Evolutionary conservation across 2,888 invertebrate genomes (phyloP), one percentile per base, ranked within the genome.

Genomic region (Lepeophtheirus nordmannii): DNA sequence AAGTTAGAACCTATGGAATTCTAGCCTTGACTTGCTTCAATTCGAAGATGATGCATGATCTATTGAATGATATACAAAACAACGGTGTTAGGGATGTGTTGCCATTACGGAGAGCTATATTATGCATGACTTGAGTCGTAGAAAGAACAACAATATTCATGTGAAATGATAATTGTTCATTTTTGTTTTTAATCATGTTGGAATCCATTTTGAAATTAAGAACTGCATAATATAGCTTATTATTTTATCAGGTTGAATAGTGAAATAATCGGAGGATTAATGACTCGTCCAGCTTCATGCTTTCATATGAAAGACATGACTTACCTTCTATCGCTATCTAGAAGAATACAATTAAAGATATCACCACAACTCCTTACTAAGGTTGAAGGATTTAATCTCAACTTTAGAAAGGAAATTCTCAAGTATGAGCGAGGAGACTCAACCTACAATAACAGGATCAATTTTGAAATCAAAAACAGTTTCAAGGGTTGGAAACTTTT

Each of bases 1-100:
- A 91, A 75, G 80, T 90, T 70, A 80, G 87, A 71, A 93, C 93
- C 0, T 94, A 86, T 78, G 92, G 91, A 57, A 83, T 86, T 1
- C 75, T 94, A 68, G 86, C 93, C 0, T 75, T 91, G 72, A 82
- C 86, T 12, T 93, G 93, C 74, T 77, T 75, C 68, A 82, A 79
- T 8, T 78, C 80, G 70, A 78, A 80, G 39, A 80, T 82, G 71
- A 87, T 85, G 7, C 74, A 79, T 62, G 77, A 82, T 70, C 78
- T 93, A 10, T 72, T 92, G 0, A 74, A 77, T 41, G 82, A 86
- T 73, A 86, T 94, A 84, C 78, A 82, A 67, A 78, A 79, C 60
- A 79, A 82, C 68, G 80, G 82, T 67, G 80, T 84, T 64, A 80
- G 81, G 86, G 86, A 74, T 70, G 70, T 70, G 53, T 64, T 11